phyloP scores from a whole-genome alignment of 2,113 vertebrate species.

The Sturnira hondurensis region DNA sequence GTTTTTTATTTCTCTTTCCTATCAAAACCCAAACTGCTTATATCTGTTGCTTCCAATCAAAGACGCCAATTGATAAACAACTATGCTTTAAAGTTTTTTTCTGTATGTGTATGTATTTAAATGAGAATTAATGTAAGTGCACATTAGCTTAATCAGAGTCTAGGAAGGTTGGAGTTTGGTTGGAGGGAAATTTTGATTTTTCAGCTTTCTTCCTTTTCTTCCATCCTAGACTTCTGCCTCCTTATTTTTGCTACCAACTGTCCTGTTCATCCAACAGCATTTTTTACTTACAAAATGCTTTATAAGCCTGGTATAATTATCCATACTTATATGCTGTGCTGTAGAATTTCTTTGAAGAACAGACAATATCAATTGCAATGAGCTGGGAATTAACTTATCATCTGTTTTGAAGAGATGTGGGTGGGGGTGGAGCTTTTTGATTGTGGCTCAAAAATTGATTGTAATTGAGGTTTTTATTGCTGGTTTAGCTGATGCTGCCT shows the following conservation, averaged over 20 bases:
- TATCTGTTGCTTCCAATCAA: neutral
- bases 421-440: neutral
- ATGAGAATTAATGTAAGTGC: neutral
- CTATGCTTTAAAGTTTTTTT: neutral
- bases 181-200: neutral
- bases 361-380: constrained; percentile 23
- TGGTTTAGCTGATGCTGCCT: neutral
- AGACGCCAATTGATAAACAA: neutral
- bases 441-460: constrained; percentile 37
- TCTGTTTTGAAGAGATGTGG: constrained; percentile 43
- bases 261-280: neutral
- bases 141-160: neutral
- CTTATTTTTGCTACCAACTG: neutral
- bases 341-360: constrained; percentile 34
- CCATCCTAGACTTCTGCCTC: neutral
- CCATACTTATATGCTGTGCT: neutral
- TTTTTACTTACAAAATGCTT: constrained; percentile 49
- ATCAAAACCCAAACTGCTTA: neutral
- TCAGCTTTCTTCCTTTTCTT: neutral
- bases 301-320: constrained; percentile 43
- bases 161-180: neutral
- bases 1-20: neutral
- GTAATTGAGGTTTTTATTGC: constrained; percentile 51
- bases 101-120: neutral
- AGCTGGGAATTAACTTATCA: constrained; percentile 32